Evolutionary conservation across 2,888 invertebrate genomes (phyloP).

Genomic region (Pristionchus maxplancki): DNA sequence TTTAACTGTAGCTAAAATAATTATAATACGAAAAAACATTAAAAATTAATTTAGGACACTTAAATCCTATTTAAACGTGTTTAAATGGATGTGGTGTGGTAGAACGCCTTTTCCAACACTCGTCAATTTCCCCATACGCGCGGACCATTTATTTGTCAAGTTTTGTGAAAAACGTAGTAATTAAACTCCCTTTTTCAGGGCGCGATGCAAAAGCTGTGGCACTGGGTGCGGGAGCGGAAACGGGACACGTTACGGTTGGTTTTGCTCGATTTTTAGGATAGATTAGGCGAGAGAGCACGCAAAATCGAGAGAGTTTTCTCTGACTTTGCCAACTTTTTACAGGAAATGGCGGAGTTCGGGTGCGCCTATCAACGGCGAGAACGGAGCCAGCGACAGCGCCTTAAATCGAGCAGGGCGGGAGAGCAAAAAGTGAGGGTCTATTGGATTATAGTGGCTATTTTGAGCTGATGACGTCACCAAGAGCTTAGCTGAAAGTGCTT

Average conservation of each 20-base stretch:
- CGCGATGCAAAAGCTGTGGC: constrained; percentile 68
- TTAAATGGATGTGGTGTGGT: too few relatives aligned
- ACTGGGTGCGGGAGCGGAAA: constrained; percentile 72
- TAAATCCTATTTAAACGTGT: too few relatives aligned
- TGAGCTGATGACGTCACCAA: neutral
- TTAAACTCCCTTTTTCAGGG: neutral
- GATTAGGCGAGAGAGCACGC: neutral
- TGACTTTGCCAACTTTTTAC: neutral
- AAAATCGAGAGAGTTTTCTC: neutral
- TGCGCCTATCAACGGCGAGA: neutral
- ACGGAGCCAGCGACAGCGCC: neutral
- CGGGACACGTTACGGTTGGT: constrained; percentile 64
- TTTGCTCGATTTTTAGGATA: neutral
- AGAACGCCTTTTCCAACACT: too few relatives aligned
- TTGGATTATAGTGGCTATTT: neutral
- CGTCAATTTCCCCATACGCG: too few relatives aligned
- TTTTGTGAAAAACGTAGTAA: too few relatives aligned
- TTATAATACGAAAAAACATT: too few relatives aligned
- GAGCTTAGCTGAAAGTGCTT: neutral
- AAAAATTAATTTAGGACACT: too few relatives aligned
- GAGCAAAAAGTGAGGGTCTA: constrained; percentile 29
- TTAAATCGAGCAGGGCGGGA: constrained; percentile 31
- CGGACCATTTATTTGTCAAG: too few relatives aligned
- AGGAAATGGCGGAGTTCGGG: constrained; percentile 42
- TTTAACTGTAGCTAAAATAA: too few relatives aligned